Evolutionary conservation across 2,888 invertebrate species (phyloP).

Genomic region (Tipula helvola): DNA sequence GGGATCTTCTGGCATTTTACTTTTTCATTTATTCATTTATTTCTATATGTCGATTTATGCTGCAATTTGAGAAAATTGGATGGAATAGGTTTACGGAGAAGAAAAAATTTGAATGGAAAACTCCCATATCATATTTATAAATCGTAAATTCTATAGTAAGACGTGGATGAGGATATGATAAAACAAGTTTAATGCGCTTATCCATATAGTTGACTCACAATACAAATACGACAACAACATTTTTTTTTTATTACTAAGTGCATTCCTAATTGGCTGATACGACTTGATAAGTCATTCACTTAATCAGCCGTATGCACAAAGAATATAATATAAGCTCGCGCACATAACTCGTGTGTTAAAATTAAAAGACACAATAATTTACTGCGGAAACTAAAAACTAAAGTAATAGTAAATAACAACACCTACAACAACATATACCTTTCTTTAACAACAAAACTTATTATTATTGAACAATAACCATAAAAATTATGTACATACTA

Average conservation of each 20-base stretch:
- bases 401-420: not conserved
- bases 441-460: not conserved
- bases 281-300: not conserved
- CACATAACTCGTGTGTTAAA: not conserved
- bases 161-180: too few relatives aligned
- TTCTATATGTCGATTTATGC: too few relatives aligned
- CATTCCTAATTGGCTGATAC: not conserved
- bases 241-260: not conserved
- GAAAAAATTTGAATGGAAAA: too few relatives aligned
- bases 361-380: not conserved
- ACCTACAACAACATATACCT: not conserved
- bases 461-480: not conserved
- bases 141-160: too few relatives aligned
- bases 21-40: too few relatives aligned
- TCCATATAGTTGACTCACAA: too few relatives aligned
- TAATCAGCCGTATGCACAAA: not conserved
- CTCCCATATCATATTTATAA: too few relatives aligned
- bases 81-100: too few relatives aligned
- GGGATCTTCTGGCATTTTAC: too few relatives aligned
- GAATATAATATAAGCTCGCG: not conserved
- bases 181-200: too few relatives aligned
- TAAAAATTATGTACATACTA: not conserved
- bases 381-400: not conserved
- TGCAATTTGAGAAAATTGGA: too few relatives aligned
- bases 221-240: not conserved